Evolutionary conservation across 2,888 invertebrate genomes (phyloP).

Genomic region (Dicranocentrus wangi): DNA sequence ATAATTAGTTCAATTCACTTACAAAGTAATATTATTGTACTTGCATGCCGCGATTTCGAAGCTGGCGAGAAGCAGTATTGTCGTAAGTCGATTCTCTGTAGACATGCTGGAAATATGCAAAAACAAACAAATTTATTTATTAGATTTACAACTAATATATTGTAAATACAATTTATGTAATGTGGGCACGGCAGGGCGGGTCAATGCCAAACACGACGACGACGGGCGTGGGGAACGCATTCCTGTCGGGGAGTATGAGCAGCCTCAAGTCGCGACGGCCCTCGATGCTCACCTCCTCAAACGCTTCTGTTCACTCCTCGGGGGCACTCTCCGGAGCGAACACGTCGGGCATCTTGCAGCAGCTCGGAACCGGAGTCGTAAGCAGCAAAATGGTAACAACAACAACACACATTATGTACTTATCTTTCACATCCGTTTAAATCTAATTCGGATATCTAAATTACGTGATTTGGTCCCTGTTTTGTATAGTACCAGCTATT

Average conservation of each 20-base stretch:
- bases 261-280: slow-evolving; percentile 80
- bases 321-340: slow-evolving; percentile 77
- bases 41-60: slow-evolving; percentile 45
- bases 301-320: slow-evolving; percentile 61
- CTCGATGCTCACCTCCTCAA: slow-evolving; percentile 73
- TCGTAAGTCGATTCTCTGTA: too few relatives aligned
- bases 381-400: slow-evolving; percentile 75
- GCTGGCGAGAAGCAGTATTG: slow-evolving; percentile 57
- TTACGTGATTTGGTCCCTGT: too few relatives aligned
- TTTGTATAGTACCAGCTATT: slow-evolving; percentile 60
- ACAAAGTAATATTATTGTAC: neutral
- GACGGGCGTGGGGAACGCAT: slow-evolving; percentile 89
- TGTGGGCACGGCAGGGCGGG: slow-evolving; percentile 80
- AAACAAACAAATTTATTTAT: too few relatives aligned
- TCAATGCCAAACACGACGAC: slow-evolving; percentile 90
- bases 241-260: slow-evolving; percentile 86
- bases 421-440: neutral
- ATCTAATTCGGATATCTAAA: too few relatives aligned
- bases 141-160: too few relatives aligned
- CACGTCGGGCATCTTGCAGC: slow-evolving; percentile 84
- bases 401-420: neutral
- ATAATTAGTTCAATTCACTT: too few relatives aligned
- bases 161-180: too few relatives aligned
- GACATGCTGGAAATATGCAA: too few relatives aligned
- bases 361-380: slow-evolving; percentile 95